Evolutionary conservation across 2,888 invertebrate genomes (phyloP).

Genomic region (Xanthia icteritia): DNA sequence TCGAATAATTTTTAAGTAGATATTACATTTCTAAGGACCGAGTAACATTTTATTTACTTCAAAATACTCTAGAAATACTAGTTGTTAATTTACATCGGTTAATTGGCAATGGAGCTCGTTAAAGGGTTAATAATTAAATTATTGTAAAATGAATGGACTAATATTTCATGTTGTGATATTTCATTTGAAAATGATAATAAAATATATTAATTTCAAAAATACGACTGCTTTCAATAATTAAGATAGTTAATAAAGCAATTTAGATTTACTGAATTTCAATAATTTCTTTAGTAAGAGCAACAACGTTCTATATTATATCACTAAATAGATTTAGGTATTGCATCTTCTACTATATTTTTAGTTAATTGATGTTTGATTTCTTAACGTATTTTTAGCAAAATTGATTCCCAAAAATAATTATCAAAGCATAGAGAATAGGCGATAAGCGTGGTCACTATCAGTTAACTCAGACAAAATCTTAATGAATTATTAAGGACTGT

Average conservation of each 20-base stretch:
- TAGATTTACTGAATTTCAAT: not conserved
- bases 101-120: constrained; percentile 31
- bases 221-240: not conserved
- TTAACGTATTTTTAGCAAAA: not conserved
- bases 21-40: constrained; percentile 32
- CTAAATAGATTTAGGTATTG: not conserved
- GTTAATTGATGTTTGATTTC: not conserved
- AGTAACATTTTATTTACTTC: constrained; percentile 19
- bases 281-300: not conserved
- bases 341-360: not conserved
- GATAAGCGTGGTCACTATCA: not conserved
- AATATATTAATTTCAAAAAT: not conserved
- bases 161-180: constrained; percentile 8
- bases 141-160: constrained; percentile 8
- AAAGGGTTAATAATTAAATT: constrained; percentile 21
- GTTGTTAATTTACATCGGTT: constrained; percentile 37
- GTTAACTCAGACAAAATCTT: not conserved
- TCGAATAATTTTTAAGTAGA: constrained; percentile 24
- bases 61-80: constrained; percentile 9
- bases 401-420: not conserved
- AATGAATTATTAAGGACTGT: not conserved
- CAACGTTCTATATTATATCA: no score
- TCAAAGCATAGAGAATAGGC: not conserved
- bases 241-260: not conserved
- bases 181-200: not conserved